Percentiles rank a stretch among this genome's conserved stretches.
phyloP scores from a whole-genome alignment of 2,888 invertebrate species.

The Nemurella pictetii region DNA sequence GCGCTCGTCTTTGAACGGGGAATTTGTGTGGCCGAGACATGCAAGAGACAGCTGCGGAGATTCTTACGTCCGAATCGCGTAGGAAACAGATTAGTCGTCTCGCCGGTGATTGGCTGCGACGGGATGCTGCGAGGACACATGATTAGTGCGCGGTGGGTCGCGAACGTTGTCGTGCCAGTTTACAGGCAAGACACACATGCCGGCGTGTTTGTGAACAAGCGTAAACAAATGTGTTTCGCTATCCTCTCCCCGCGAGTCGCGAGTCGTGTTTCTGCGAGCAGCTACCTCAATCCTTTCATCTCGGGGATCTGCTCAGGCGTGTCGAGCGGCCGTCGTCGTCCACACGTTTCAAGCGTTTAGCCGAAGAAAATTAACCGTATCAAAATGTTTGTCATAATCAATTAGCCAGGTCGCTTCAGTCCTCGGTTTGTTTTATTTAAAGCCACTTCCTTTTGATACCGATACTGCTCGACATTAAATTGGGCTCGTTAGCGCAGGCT shows the following conservation, averaged over 20 bases:
- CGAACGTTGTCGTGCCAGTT: too few species aligned
- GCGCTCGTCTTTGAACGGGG: too few species aligned
- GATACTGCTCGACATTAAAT: too few species aligned
- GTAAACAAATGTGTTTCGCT: conserved; percentile 35
- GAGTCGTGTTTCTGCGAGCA: not conserved
- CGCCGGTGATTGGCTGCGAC: conserved; percentile 32
- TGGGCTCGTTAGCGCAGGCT: too few species aligned
- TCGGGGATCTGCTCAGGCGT: not conserved
- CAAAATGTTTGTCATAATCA: conserved; percentile 7
- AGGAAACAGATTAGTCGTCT: conserved; percentile 34
- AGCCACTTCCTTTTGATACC: too few species aligned
- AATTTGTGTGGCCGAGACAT: conserved; percentile 4
- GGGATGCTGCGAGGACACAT: conserved; percentile 24
- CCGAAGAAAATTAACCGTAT: conserved; percentile 12
- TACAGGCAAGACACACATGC: conserved; percentile 30
- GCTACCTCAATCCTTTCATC: not conserved
- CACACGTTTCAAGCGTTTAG: conserved; percentile 6
- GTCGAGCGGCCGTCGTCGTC: too few species aligned
- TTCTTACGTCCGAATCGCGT: conserved; percentile 16
- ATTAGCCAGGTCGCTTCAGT: not conserved
- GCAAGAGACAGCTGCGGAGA: conserved; percentile 31
- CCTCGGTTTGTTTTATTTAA: not conserved
- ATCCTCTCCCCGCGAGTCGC: not conserved
- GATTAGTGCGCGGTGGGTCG: conserved; percentile 30
- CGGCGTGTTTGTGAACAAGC: conserved; percentile 37